phyloP scores from a whole-genome alignment of 2,797 vertebrate species.

The Trichosurus vulpecula region DNA sequence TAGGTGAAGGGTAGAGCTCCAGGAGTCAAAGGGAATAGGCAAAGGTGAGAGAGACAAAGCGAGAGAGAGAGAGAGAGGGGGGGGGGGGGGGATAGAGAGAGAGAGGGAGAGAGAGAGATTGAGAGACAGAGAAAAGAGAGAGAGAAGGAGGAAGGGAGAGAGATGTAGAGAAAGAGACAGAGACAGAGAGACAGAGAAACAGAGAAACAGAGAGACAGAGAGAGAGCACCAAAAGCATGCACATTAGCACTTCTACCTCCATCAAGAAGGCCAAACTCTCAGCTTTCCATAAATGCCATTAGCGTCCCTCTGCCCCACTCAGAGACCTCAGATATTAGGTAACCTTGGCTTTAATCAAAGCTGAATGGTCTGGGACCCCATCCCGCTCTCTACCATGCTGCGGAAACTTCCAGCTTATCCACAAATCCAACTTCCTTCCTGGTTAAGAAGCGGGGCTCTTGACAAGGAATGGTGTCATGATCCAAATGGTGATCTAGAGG shows the following conservation, averaged over 20 bases:
- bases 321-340: neutral
- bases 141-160: neutral
- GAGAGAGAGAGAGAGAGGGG: too few relatives aligned
- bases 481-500: neutral
- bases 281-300: neutral
- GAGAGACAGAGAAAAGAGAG: neutral
- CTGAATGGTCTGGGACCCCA: neutral
- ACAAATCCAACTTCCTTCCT: neutral
- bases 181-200: neutral
- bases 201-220: neutral
- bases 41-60: too few relatives aligned
- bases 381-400: neutral
- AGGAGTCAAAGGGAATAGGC: neutral
- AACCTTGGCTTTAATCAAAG: neutral
- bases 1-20: neutral
- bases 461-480: neutral
- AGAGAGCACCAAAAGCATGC: neutral
- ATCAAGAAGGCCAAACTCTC: neutral
- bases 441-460: neutral
- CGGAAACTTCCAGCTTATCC: neutral
- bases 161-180: neutral
- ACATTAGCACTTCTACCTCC: neutral
- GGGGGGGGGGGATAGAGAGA: too few relatives aligned
- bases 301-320: neutral
- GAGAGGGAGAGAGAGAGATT: too few relatives aligned